A percentile compares a stretch with the other conserved stretches of the same genome.
phyloP scores from a whole-genome alignment of 2,888 invertebrate species.

The Tillus elongatus region DNA sequence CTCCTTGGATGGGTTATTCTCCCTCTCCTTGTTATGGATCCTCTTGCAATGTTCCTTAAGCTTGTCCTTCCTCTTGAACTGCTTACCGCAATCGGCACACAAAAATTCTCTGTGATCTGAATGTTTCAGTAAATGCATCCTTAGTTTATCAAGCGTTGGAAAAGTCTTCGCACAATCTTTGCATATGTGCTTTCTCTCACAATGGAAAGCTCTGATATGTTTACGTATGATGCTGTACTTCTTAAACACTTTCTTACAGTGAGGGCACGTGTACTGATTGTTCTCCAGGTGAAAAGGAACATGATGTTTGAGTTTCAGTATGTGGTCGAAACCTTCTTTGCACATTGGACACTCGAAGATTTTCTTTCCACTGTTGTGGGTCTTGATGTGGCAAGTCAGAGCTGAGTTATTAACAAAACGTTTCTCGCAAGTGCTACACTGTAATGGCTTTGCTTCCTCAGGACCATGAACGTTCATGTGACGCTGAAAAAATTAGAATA shows the following conservation, averaged over 20 bases:
- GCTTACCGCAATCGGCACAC: conserved; percentile 67
- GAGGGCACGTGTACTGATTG: conserved; percentile 59
- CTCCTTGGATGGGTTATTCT: conserved; percentile 36
- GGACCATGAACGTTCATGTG: conserved; percentile 59
- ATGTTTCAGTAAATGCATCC: conserved; percentile 61
- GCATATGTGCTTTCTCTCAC: conserved; percentile 58
- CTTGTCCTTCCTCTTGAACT: conserved; percentile 69
- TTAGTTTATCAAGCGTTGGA: conserved; percentile 60
- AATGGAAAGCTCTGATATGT: conserved; percentile 66
- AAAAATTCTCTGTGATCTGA: conserved; percentile 58
- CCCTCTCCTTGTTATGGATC: conserved; percentile 47
- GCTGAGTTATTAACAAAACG: conserved; percentile 65
- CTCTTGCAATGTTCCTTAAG: conserved; percentile 63
- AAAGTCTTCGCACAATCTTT: conserved; percentile 60
- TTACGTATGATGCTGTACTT: conserved; percentile 63
- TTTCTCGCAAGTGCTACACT: conserved; percentile 57
- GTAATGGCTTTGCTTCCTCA: conserved; percentile 59
- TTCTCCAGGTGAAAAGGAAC: conserved; percentile 54
- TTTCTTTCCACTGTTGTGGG: conserved; percentile 53
- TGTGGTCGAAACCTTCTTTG: conserved; percentile 55
- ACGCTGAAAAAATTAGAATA: conserved; percentile 42
- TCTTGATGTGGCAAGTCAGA: conserved; percentile 61
- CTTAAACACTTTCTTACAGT: conserved; percentile 57
- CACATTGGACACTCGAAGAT: conserved; percentile 68
- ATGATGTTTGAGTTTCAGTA: conserved; percentile 56